A percentile compares a stretch with the other conserved stretches of the same genome.
Evolutionary conservation across 2,113 vertebrate species (phyloP).

Genomic region (Pomatostomus ruficeps): DNA sequence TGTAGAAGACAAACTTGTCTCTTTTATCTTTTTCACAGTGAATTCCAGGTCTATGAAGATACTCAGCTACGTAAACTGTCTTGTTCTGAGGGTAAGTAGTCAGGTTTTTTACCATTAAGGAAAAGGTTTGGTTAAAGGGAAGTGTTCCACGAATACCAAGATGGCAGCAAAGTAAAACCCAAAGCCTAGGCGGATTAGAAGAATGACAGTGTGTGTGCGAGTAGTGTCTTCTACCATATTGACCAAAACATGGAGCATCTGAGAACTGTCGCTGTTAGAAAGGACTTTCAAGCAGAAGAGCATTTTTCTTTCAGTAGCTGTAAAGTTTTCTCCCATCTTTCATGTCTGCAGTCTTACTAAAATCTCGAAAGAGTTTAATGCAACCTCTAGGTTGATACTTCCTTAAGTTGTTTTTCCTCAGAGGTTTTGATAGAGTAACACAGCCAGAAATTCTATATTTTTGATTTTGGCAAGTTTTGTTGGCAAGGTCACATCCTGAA

Average conservation of each 20-base stretch:
- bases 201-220: neutral
- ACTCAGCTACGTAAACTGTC: neutral
- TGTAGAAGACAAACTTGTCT: neutral
- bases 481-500: neutral
- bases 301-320: neutral
- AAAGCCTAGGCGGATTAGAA: neutral
- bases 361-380: neutral
- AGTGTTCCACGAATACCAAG: neutral
- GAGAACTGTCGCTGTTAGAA: neutral
- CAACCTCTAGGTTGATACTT: neutral
- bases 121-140: neutral
- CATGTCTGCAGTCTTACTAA: neutral
- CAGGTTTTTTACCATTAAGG: neutral
- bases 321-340: neutral
- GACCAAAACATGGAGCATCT: neutral
- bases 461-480: neutral
- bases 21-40: slow-evolving; percentile 42
- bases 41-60: slow-evolving; percentile 22
- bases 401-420: neutral
- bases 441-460: neutral
- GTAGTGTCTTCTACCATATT: neutral
- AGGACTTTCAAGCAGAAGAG: neutral
- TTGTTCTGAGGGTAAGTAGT: slow-evolving; percentile 54
- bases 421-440: neutral
- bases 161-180: neutral